phyloP scores from a whole-genome alignment of 2,113 vertebrate genomes.

The Mesocricetus auratus region DNA sequence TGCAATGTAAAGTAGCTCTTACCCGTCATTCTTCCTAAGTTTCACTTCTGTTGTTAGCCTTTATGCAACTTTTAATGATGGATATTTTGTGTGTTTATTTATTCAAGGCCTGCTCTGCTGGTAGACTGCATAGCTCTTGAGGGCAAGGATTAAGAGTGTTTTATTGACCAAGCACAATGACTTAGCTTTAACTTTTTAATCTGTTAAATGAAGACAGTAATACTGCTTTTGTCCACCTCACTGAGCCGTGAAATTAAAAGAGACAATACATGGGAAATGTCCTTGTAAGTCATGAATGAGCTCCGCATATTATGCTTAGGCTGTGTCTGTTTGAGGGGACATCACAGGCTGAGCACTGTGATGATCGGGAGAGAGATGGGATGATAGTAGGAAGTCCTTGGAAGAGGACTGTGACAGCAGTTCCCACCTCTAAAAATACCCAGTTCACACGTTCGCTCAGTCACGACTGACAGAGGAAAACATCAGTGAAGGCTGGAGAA shows the following conservation, averaged over 20 bases:
- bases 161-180: constrained; percentile 60
- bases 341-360: background rate
- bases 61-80: constrained; percentile 28
- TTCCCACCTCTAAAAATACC: background rate
- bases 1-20: background rate
- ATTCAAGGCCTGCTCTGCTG: background rate
- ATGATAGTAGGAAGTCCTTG: background rate
- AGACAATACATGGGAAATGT: constrained; percentile 40
- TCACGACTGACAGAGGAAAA: background rate
- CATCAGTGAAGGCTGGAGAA: background rate
- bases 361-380: background rate
- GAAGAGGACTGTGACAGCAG: background rate
- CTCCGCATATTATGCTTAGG: constrained; percentile 2
- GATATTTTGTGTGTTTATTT: constrained; percentile 24
- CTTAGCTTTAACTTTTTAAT: constrained; percentile 68
- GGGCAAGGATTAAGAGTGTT: constrained; percentile 44
- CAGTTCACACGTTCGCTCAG: background rate
- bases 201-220: constrained; percentile 58
- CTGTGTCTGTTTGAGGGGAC: background rate
- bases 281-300: constrained; percentile 53
- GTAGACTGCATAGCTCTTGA: background rate
- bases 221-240: constrained; percentile 58
- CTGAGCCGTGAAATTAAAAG: constrained; percentile 78
- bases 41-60: constrained; percentile 11
- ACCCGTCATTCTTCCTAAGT: background rate